Evolutionary conservation across 2,797 vertebrate species (phyloP), one percentile per base, ranked within the genome.

Genomic region (Melanotaenia boesemani): DNA sequence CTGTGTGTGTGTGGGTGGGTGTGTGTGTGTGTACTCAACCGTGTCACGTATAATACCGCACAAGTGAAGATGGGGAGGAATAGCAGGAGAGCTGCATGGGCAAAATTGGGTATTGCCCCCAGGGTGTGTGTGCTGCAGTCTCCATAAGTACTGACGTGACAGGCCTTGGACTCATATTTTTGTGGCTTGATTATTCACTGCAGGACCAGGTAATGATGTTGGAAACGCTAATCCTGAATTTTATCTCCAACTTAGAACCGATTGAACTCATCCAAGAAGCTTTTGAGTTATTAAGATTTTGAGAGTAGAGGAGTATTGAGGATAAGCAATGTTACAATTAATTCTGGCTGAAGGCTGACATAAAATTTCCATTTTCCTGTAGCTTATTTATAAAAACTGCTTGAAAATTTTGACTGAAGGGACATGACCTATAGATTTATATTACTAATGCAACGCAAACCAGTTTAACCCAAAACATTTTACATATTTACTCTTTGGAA

Each of bases 51-150:
- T 72, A 57, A 91, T 91, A 83, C 77, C 11, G 59, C 79, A 76
- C 83, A 84, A 91, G 84, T 89, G 88, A 90, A 89, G 90, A 92
- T 84, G 88, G 87, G 85, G 81, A 82, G 88, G 89, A 74, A 82
- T 86, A 92, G 85, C 89, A 92, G 88, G 82, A 91, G 82, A 92
- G 93, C 93, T 94, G 90, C 86, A 91, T 92, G 90, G 84, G 90
- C 93, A 94, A 75, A 92, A 92, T 89, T 84, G 83, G 90, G 86
- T 85, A 87, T 88, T 87, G 83, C 86, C 92, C 83, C 61, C 72
- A 26, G 88, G 92, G 86, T 74, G 76, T 71, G 62, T 63, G 48
- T 5, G 44, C 82, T 85, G 69, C 63, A 54, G 83, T 68, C 52
- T 89, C 75, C 63, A 82, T 76, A 79, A 77, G 82, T 44, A 68